phyloP scores from a whole-genome alignment of 2,113 vertebrate genomes.

The Progne subis region DNA sequence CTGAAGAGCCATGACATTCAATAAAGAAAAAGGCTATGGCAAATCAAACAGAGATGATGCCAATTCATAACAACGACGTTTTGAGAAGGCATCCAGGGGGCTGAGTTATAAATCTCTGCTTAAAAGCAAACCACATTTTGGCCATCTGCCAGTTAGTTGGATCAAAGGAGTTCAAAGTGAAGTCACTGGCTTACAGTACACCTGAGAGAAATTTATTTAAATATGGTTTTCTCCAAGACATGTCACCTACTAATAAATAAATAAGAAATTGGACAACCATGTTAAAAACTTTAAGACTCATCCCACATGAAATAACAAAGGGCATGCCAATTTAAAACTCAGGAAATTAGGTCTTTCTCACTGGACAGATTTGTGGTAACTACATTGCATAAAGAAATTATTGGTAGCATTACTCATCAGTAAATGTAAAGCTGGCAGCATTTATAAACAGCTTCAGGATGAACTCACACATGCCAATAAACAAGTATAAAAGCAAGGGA shows the following conservation, averaged over 20 bases:
- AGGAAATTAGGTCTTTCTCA: background rate
- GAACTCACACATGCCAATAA: conserved; percentile 2
- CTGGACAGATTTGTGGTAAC: background rate
- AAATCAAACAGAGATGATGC: background rate
- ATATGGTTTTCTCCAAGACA: background rate
- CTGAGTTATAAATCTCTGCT: background rate
- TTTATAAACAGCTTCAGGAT: conserved; percentile 7
- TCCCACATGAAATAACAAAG: background rate
- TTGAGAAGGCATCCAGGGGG: background rate
- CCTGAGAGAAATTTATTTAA: background rate
- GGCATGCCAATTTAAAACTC: background rate
- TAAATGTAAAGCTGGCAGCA: background rate
- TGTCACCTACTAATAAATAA: background rate
- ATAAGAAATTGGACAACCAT: background rate
- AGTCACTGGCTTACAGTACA: background rate
- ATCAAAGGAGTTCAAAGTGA: background rate
- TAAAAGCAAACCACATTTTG: background rate
- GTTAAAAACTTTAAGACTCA: background rate
- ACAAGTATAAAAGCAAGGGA: conserved; percentile 1
- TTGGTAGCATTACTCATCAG: background rate
- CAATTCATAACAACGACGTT: background rate
- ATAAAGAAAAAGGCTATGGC: background rate
- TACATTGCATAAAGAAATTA: background rate
- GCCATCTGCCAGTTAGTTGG: background rate
- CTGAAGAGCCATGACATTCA: background rate